Evolutionary conservation across 2,888 invertebrate species (phyloP).

Genomic region (Lampropteryx suffumata): DNA sequence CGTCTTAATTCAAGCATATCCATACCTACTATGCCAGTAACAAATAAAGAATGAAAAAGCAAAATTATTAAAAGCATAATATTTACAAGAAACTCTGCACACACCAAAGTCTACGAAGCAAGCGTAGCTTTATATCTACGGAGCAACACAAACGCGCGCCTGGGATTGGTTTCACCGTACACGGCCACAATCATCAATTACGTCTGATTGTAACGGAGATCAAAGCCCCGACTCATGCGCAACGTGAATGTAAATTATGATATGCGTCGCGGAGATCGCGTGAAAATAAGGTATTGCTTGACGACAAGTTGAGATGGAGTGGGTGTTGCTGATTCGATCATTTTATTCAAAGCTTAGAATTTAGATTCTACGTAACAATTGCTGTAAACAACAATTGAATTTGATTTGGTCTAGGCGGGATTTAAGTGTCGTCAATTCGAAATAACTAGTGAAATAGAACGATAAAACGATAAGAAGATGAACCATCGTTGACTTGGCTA

Average conservation of each 20-base stretch:
- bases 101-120: no score
- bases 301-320: slow-evolving; percentile 36
- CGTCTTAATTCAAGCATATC: no score
- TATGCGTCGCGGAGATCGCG: slow-evolving; percentile 50
- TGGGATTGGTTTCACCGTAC: slow-evolving; percentile 26
- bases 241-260: slow-evolving; percentile 67
- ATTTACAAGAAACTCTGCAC: no score
- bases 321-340: slow-evolving; percentile 21
- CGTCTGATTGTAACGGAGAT: slow-evolving; percentile 76
- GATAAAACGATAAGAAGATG: no score
- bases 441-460: no score
- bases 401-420: no score
- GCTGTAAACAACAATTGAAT: no score
- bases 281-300: slow-evolving; percentile 44
- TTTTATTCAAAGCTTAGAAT: slow-evolving; percentile 17
- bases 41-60: no score
- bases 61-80: no score
- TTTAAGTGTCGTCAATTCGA: no score
- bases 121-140: not conserved
- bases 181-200: slow-evolving; percentile 71
- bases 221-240: slow-evolving; percentile 67
- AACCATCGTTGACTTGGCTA: no score
- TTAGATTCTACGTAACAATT: not conserved
- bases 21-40: no score
- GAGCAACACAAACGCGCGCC: slow-evolving; percentile 11